These are phyloP conservation scores for Prochilodus magdalenae DNA, from an alignment of 2,113 vertebrate species.

Conservation along the genomic window DNA sequence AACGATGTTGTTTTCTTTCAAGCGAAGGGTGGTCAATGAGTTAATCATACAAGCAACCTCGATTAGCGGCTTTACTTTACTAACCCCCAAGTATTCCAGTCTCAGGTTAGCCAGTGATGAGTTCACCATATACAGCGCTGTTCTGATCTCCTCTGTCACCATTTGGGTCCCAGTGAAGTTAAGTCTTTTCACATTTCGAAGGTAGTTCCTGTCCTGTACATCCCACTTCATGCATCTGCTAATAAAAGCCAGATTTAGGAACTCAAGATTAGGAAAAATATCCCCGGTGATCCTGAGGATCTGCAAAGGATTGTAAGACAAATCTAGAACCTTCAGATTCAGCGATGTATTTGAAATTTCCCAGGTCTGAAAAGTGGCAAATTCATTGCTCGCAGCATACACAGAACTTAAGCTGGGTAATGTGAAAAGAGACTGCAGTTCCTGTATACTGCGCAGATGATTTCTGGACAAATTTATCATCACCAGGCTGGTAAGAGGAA, in stretches of 20 bases:
- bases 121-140: slow-evolving; percentile 62
- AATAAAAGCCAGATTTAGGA: slow-evolving; percentile 52
- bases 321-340: slow-evolving; percentile 19
- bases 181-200: slow-evolving; percentile 62
- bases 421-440: slow-evolving; percentile 15
- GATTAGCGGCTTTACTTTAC: slow-evolving; percentile 51
- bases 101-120: slow-evolving; percentile 58
- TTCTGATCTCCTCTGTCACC: slow-evolving; percentile 39
- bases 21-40: slow-evolving; percentile 57
- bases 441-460: neutral
- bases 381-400: neutral
- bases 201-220: slow-evolving; percentile 57
- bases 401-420: slow-evolving; percentile 12
- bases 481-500: slow-evolving; percentile 17
- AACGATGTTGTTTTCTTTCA: slow-evolving; percentile 65
- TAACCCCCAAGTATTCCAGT: slow-evolving; percentile 62
- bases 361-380: slow-evolving; percentile 18
- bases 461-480: slow-evolving; percentile 31
- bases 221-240: slow-evolving; percentile 57
- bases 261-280: slow-evolving; percentile 66
- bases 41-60: slow-evolving; percentile 67
- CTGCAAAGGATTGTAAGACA: slow-evolving; percentile 43
- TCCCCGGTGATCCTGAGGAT: slow-evolving; percentile 60
- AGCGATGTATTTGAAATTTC: slow-evolving; percentile 25
- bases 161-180: slow-evolving; percentile 62